Evolutionary conservation across 2,113 vertebrate genomes (phyloP), one percentile per base, ranked within the genome.

Genomic region (Alethe diademata): DNA sequence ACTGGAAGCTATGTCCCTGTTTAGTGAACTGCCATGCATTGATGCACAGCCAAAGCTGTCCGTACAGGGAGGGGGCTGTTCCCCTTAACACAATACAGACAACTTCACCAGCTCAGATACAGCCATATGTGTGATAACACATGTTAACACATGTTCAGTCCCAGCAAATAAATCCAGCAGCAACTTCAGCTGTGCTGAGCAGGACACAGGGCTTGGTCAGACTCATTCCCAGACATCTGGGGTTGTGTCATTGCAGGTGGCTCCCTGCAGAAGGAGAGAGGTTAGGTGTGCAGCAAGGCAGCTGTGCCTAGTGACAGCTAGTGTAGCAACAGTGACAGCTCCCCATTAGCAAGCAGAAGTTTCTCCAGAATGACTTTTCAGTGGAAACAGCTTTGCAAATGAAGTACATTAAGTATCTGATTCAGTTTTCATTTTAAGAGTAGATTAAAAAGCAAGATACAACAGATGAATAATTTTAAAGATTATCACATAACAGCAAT

Each of bases 51-150:
- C 58, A 23, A 48, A 66, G 33, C 18, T n/a, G 42, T n/a, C 35
- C 0, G 0, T n/a, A 5, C 2, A 16, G 43, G 20, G 6, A 16
- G 43, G 18, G 6, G 4, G 74, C 20, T 53, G n/a, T 26, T 43
- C 25, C 31, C 31, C 40, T 47, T 64, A 40, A 31, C 36, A 29
- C 33, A 47, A 14, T 6, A 5, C 6, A 11, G 62, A 18, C 60
- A 70, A 24, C 72, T 53, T 61, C 50, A 40, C 20, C 19, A n/a
- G 50, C 64, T 70, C 69, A 40, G 50, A 3, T 47, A 19, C 31
- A 67, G 24, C 20, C 0, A 0, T 15, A 3, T 36, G 18, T 35
- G 33, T 66, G 19, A 10, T 17, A 17, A 8, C 22, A 42, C 4
- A 11, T 5, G 8, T 54, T 56, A 20, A 47, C 29, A 28, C 35